These are phyloP conservation scores for Siphamia tubifer DNA, from an alignment of 2,113 vertebrate genomes.

Conservation along the genomic window DNA sequence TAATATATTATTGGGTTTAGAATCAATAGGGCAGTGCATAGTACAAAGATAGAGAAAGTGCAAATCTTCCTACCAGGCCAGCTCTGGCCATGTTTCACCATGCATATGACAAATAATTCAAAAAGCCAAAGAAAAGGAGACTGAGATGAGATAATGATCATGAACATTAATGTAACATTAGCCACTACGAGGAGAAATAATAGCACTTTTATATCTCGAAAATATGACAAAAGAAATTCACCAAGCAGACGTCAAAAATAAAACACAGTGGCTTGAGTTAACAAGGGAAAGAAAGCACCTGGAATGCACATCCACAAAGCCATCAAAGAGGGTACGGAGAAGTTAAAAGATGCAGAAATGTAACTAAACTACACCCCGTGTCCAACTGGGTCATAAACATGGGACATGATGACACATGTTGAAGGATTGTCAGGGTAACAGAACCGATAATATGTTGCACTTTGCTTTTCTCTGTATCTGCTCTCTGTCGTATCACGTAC, in stretches of 20 bases:
- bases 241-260: slow-evolving; percentile 27
- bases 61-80: slow-evolving; percentile 94
- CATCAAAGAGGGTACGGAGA: slow-evolving; percentile 41
- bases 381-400: slow-evolving; percentile 26
- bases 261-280: slow-evolving; percentile 58
- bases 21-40: slow-evolving; percentile 99
- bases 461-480: slow-evolving; percentile 17
- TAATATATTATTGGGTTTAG: slow-evolving; percentile 96
- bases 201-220: slow-evolving; percentile 88
- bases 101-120: slow-evolving; percentile 81
- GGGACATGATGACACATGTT: slow-evolving; percentile 1
- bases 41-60: slow-evolving; percentile 99
- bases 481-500: background rate
- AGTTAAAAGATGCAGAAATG: slow-evolving; percentile 44
- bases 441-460: slow-evolving; percentile 13
- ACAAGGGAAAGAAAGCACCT: slow-evolving; percentile 88
- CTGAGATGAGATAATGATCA: slow-evolving; percentile 75
- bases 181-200: slow-evolving; percentile 87
- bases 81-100: slow-evolving; percentile 82
- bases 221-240: slow-evolving; percentile 79
- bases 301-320: slow-evolving; percentile 99
- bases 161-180: slow-evolving; percentile 79
- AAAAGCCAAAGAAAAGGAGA: slow-evolving; percentile 30
- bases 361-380: background rate
- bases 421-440: slow-evolving; percentile 66